Evolutionary conservation across 2,888 invertebrate genomes (phyloP).

Genomic region (Priocnemis perturbator): DNA sequence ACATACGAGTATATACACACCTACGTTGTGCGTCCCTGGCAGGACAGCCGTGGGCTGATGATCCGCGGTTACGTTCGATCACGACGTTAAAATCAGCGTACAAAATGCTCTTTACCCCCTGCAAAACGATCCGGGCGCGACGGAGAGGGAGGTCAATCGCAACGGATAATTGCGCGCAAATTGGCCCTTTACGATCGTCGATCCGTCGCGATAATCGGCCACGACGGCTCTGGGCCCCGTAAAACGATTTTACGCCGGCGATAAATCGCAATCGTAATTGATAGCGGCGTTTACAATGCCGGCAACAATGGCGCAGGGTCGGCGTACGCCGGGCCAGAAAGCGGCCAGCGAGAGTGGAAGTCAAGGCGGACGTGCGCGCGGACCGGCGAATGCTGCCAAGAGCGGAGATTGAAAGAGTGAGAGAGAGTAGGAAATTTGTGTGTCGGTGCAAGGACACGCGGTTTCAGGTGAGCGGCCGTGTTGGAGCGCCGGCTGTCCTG

Average conservation of each 20-base stretch:
- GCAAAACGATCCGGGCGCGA: slow-evolving; percentile 2
- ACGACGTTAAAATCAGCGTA: slow-evolving; percentile 12
- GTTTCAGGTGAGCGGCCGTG: slow-evolving; percentile 9
- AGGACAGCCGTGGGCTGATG: too few relatives aligned
- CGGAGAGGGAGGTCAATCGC: slow-evolving; percentile 17
- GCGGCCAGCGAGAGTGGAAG: background rate
- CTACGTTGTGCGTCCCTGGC: too few relatives aligned
- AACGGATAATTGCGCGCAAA: slow-evolving; percentile 48
- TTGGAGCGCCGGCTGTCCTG: slow-evolving; percentile 7
- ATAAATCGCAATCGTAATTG: slow-evolving; percentile 55
- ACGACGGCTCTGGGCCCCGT: slow-evolving; percentile 14
- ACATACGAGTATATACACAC: too few relatives aligned
- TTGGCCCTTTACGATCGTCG: slow-evolving; percentile 43
- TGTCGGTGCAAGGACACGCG: background rate
- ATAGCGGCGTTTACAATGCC: slow-evolving; percentile 39
- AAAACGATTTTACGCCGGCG: slow-evolving; percentile 34
- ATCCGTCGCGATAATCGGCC: slow-evolving; percentile 42
- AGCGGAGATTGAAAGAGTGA: background rate
- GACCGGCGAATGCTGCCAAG: too few relatives aligned
- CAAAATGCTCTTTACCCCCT: background rate
- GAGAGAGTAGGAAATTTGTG: background rate
- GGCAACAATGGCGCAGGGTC: slow-evolving; percentile 27
- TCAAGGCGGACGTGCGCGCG: too few relatives aligned
- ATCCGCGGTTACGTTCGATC: too few relatives aligned
- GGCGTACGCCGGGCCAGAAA: background rate